Conservation (phyloP, 1,140 invertebrate species). For the Aradophagus sp. region DNA sequence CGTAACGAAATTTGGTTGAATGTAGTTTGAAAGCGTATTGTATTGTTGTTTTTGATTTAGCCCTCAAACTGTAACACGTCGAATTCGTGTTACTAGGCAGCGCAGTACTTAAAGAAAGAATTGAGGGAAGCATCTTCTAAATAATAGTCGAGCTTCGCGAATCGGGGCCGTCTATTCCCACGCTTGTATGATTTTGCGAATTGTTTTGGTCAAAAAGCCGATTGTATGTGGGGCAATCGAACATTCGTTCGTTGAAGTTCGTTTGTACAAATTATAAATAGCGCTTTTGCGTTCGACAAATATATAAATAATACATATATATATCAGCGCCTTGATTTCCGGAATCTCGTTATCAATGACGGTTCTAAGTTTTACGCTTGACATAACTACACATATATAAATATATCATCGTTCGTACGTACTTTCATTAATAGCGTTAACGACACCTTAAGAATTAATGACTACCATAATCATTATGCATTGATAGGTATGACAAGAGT, state of each 20-base stretch:
- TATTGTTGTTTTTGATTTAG: conserved; percentile 60
- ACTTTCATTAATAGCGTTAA: conserved; percentile 45
- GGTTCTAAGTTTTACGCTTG: conserved; percentile 54
- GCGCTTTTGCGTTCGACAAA: conserved; percentile 35
- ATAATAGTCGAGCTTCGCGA: conserved; percentile 12
- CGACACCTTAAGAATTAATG: conserved; percentile 38
- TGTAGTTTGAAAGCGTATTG: conserved; percentile 11
- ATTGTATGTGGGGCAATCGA: conserved; percentile 24
- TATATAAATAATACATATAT: conserved; percentile 10
- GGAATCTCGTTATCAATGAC: conserved; percentile 32
- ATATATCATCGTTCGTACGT: conserved; percentile 55
- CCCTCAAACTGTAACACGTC: conserved; percentile 58
- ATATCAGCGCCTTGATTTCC: conserved; percentile 47
- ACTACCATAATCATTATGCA: conserved; percentile 55
- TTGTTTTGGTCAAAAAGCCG: conserved; percentile 8
- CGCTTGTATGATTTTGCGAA: conserved; percentile 4
- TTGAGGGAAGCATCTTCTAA: conserved; percentile 12
- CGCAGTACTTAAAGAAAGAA: conserved; percentile 63
- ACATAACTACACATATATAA: conserved; percentile 52
- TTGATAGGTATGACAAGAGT: conserved; percentile 53
- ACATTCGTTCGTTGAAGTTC: conserved; percentile 34
- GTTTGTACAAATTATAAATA: conserved; percentile 53
- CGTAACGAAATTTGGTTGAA: neutral
- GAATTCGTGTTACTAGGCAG: conserved; percentile 57
- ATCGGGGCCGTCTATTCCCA: neutral